These are phyloP conservation scores for Phaethon lepturus DNA, from an alignment of 2,113 vertebrate species.

Conservation along the genomic window DNA sequence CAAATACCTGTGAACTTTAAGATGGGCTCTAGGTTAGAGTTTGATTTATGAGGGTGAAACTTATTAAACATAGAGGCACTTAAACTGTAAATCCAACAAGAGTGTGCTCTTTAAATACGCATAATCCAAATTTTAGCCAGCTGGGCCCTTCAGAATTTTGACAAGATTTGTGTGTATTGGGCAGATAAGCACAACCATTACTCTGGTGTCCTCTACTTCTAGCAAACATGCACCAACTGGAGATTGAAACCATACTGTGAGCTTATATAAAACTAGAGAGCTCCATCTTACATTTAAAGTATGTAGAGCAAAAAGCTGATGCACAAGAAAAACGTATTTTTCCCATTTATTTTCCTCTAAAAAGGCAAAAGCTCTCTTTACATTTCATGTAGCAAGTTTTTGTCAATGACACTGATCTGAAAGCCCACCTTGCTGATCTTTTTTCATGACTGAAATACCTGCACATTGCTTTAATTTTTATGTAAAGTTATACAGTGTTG, in stretches of 20 bases:
- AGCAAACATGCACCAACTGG: not conserved
- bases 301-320: not conserved
- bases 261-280: not conserved
- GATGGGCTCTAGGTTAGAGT: not conserved
- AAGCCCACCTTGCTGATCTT: slow-evolving; percentile 55
- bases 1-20: not conserved
- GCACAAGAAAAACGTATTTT: not conserved
- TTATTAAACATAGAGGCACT: not conserved
- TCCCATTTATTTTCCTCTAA: not conserved
- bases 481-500: slow-evolving; percentile 68
- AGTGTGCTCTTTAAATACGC: not conserved
- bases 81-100: not conserved
- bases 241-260: not conserved
- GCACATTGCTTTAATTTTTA: slow-evolving; percentile 50
- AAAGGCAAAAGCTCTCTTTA: not conserved
- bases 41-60: not conserved
- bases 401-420: slow-evolving; percentile 35
- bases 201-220: not conserved
- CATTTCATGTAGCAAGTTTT: not conserved
- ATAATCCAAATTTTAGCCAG: not conserved
- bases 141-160: not conserved
- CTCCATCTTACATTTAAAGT: not conserved
- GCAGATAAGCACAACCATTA: not conserved
- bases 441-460: slow-evolving; percentile 35
- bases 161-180: not conserved